Evolutionary conservation across 1,140 invertebrate species (phyloP).

Genomic region (Alviniconcha marisindica): DNA sequence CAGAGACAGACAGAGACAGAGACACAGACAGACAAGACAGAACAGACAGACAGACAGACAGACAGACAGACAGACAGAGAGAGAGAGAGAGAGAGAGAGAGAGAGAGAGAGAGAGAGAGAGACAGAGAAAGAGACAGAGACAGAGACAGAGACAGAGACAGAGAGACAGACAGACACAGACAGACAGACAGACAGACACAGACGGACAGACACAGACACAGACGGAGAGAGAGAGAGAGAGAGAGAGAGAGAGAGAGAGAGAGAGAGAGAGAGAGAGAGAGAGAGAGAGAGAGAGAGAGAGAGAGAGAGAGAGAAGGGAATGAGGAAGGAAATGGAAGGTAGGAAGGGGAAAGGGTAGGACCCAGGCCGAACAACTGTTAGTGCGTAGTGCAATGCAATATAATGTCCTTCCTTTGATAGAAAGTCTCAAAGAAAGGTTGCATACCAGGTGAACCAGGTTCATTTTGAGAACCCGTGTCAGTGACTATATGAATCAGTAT

Average conservation of each 20-base stretch:
- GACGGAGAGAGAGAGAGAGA: background rate
- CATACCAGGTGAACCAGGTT: too few relatives aligned
- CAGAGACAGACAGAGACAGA: background rate
- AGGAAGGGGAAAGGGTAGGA: background rate
- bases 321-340: background rate
- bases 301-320: background rate
- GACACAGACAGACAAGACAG: background rate
- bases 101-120: background rate
- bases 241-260: background rate
- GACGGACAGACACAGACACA: background rate
- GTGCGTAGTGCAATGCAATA: too few relatives aligned
- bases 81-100: background rate
- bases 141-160: background rate
- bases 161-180: background rate
- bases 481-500: too few relatives aligned
- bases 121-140: background rate
- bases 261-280: conserved; percentile 20
- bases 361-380: too few relatives aligned
- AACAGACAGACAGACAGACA: background rate
- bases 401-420: too few relatives aligned
- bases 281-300: conserved; percentile 5
- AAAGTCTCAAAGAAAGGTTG: too few relatives aligned
- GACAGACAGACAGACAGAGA: background rate
- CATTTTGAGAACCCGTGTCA: too few relatives aligned
- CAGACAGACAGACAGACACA: background rate